Base-by-base conservation (phyloP, 2,888 invertebrate genomes). In the Phrixothrix hirtus region DNA sequence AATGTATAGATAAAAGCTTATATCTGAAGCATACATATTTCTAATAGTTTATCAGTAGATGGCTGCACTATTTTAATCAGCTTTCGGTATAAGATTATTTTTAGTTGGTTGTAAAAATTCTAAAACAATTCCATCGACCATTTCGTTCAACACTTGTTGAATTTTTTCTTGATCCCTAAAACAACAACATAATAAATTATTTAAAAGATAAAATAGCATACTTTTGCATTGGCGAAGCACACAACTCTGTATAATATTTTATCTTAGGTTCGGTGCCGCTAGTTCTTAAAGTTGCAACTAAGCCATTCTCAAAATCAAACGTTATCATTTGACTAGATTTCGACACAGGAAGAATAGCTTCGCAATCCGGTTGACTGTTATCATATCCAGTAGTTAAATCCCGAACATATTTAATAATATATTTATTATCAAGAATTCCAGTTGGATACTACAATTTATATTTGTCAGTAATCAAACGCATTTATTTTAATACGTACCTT, bases 241-340 rank as follows among this genome's bases (percentile, higher is more conserved):
- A 87, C 47, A 94, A 79, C 75, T 97, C 99, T 0, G 93, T 89
- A 77, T 99, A 99, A 77, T 96, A 99, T 78, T 99, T 99, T 66
- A 99, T 85, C 76, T 99, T 99, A 30, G 99, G 99, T 75, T 99
- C 99, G 0, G 99, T 99, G 34, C 99, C 99, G 74, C 96, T 96
- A 1, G 97, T 95, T 59, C 99, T 83, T 21, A 99, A 77, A 0
- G 95, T 97, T 1, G 91, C 84, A 5, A 88, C 85, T 57, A 93
- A 81, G 0, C 95, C 95, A 76, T 91, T 92, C 42, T 81, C 79
- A 75, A 98, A 95, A 5, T 84, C 85, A 75, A 99, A 95, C 6
- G 95, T 95, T 42, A 99, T 87, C 99, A 99, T 99, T 77, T 98
- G 88, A 58, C 79, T 81, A 55, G 82, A 82, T 56, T 79, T 77